A percentile compares a stretch with the other conserved stretches of the same genome.
Conservation (phyloP, 2,113 vertebrate genomes). For the Emydura subglobosa region DNA sequence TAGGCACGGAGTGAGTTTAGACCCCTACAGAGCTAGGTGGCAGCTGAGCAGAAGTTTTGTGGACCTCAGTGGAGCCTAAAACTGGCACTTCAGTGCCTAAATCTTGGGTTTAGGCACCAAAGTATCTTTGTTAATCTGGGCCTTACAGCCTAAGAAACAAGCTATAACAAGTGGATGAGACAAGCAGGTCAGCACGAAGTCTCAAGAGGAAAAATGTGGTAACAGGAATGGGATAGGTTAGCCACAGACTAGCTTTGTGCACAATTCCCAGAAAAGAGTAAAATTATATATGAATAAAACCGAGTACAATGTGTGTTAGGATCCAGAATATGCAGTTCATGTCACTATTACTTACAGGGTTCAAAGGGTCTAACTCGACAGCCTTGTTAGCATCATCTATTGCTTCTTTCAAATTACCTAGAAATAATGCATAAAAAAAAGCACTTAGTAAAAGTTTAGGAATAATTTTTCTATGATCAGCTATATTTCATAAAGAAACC, state of each 20-base stretch:
- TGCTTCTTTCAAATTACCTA: constrained; percentile 27
- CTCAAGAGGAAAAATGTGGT: background rate
- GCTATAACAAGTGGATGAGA: background rate
- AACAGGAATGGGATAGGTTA: background rate
- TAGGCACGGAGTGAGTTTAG: background rate
- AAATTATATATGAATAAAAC: background rate
- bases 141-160: background rate
- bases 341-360: background rate
- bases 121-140: background rate
- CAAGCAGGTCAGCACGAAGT: background rate
- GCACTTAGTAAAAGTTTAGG: background rate
- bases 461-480: background rate
- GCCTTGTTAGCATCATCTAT: constrained; percentile 33
- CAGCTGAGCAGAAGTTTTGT: background rate
- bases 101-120: background rate
- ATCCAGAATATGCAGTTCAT: background rate
- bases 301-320: background rate
- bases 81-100: background rate
- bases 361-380: constrained; percentile 23
- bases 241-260: background rate
- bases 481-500: background rate
- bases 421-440: background rate
- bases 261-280: background rate
- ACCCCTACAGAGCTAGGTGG: background rate
- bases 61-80: background rate